Evolutionary conservation across 1,140 invertebrate species (phyloP), one percentile per base, ranked within the genome.

Genomic region (Ceratina australensis): DNA sequence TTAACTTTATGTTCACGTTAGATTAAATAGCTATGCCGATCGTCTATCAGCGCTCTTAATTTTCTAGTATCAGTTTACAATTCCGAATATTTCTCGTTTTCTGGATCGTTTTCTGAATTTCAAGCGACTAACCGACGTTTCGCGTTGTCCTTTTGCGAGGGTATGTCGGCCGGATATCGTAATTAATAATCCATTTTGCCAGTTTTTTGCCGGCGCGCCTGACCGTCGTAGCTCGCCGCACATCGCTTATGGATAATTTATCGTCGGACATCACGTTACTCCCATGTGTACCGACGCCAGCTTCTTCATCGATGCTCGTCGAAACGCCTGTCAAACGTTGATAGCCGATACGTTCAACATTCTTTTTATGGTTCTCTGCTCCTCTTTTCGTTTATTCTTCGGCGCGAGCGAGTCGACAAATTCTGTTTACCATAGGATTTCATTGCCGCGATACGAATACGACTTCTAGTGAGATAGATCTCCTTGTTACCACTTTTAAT

Each of bases 121-220:
- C 50, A 50, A 42, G 33, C 10, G 33, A 42, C 5, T 42, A 42
- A 0, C 33, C 33, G 33, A 42, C 33, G 33, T 0, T 42, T 42
- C 33, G 33, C 50, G 24, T 42, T 50, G 24, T 54, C 47, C 18
- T 52, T 42, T 22, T 28, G 26, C n/a, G 26, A 42, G n/a, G 18
- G 33, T 20, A 20, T 68, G 81, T 69, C 72, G 82, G 78, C 82
- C 66, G 71, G 83, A 88, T 89, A 88, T 88, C 78, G 88, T 88
- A 90, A 92, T 92, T 91, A 92, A 92, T 92, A 91, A 91, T 89
- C 90, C 88, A 92, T 92, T 90, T 88, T 82, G 78, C 59, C 68
- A 57, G 78, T 90, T 90, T n/a, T 90, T 91, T 88, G 78, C 67
- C 63, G 80, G 78, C 50, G 78, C 83, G 81, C 83, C 84, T 86